These are phyloP conservation scores for Leucoptera coffeella DNA, from an alignment of 2,888 invertebrate species.

Conservation along the genomic window DNA sequence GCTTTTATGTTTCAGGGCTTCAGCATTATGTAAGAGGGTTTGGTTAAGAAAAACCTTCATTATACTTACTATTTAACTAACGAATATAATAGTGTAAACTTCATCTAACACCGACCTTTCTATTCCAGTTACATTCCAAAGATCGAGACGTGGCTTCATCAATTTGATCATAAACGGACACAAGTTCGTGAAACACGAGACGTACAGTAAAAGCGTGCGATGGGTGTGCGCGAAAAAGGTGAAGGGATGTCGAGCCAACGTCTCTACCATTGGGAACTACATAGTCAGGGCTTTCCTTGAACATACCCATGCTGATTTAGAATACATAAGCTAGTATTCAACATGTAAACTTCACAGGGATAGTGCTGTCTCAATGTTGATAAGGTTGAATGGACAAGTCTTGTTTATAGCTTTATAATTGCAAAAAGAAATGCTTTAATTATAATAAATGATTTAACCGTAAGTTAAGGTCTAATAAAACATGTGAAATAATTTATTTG, in stretches of 20 bases:
- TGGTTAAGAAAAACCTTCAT: no score
- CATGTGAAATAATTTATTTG: no score
- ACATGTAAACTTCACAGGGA: background rate
- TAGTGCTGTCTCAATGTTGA: background rate
- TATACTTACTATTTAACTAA: no score
- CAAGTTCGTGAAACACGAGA: slow-evolving; percentile 39
- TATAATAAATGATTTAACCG: no score
- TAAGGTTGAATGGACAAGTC: no score
- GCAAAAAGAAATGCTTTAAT: no score
- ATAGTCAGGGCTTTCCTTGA: slow-evolving; percentile 24
- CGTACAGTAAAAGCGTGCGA: slow-evolving; percentile 27
- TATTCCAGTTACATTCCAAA: slow-evolving; percentile 28
- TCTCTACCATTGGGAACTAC: slow-evolving; percentile 15
- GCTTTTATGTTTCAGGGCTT: no score
- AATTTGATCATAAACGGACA: slow-evolving; percentile 24
- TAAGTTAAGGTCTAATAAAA: no score
- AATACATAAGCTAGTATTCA: background rate
- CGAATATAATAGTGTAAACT: no score
- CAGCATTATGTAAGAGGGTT: no score
- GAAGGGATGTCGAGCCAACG: slow-evolving; percentile 25
- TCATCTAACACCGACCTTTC: slow-evolving; percentile 2
- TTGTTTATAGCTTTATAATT: no score
- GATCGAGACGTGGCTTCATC: slow-evolving; percentile 28
- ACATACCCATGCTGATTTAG: slow-evolving; percentile 18
- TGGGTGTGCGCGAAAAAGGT: slow-evolving; percentile 36